Percentiles rank a stretch among this genome's conserved stretches.
phyloP scores from a whole-genome alignment of 1,140 invertebrate genomes.

The Neodiprion fabricii region DNA sequence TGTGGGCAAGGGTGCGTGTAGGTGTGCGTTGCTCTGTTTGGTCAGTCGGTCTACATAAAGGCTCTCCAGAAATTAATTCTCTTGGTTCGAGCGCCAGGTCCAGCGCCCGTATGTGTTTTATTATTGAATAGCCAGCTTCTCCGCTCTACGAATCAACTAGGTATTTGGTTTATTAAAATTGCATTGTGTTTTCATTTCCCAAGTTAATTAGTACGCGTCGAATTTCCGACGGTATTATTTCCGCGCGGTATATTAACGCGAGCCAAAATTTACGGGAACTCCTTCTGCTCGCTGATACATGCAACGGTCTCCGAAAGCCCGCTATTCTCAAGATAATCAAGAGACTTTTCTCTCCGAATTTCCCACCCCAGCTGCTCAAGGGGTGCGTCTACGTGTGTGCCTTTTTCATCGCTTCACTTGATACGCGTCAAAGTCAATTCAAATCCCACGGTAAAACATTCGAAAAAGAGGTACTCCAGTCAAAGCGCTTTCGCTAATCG shows the following conservation, averaged over 20 bases:
- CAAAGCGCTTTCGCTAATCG: conserved; percentile 1
- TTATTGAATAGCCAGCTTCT: conserved; percentile 60
- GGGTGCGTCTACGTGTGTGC: too few relatives aligned
- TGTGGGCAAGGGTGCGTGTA: conserved; percentile 34
- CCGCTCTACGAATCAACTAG: conserved; percentile 56
- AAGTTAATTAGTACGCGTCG: conserved; percentile 54
- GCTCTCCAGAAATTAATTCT: conserved; percentile 61
- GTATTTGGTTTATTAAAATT: conserved; percentile 64
- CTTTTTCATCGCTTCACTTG: neutral
- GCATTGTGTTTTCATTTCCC: conserved; percentile 62
- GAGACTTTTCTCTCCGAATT: neutral
- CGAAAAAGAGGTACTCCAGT: neutral
- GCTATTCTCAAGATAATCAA: neutral
- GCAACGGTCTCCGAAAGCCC: too few relatives aligned
- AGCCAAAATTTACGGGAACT: too few relatives aligned
- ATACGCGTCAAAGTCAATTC: conserved; percentile 5
- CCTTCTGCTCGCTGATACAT: too few relatives aligned
- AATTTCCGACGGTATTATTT: conserved; percentile 4
- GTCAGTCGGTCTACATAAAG: conserved; percentile 59
- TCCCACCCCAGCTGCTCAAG: too few relatives aligned
- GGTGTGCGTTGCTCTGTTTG: conserved; percentile 45
- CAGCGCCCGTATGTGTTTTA: conserved; percentile 51
- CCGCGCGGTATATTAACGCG: neutral
- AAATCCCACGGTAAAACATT: conserved; percentile 1
- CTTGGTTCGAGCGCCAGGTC: conserved; percentile 34